Percentiles rank a stretch among this genome's conserved stretches.
Conservation (phyloP, 2,113 vertebrate genomes). For the Centrocercus urophasianus region DNA sequence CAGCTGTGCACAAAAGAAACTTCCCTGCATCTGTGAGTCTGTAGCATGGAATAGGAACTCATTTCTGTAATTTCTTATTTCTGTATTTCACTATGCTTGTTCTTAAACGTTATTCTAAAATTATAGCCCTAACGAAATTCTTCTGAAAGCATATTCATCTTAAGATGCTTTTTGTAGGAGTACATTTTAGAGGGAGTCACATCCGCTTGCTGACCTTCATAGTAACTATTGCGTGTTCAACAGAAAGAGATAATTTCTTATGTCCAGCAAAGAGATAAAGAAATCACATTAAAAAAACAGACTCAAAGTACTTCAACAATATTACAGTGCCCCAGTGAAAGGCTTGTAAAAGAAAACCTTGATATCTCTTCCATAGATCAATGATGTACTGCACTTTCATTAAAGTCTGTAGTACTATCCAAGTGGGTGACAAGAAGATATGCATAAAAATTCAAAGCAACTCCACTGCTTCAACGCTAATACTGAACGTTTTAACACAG, state of each 20-base stretch:
- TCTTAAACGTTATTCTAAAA: not conserved
- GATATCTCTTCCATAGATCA: not conserved
- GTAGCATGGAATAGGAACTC: not conserved
- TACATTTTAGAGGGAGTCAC: not conserved
- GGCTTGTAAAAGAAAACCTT: not conserved
- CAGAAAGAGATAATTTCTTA: not conserved
- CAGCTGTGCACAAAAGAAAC: not conserved
- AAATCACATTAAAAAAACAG: not conserved
- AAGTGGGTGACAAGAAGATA: not conserved
- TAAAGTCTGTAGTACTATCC: not conserved
- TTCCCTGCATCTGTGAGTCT: not conserved
- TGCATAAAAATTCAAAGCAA: not conserved
- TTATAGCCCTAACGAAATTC: not conserved
- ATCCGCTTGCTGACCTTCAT: not conserved
- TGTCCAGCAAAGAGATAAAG: not conserved
- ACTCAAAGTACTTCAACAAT: not conserved
- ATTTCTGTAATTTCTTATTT: not conserved
- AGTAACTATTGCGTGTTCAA: not conserved
- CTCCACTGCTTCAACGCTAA: not conserved
- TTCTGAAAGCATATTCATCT: not conserved
- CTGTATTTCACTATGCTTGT: not conserved
- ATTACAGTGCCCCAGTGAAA: not conserved
- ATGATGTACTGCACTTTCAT: not conserved
- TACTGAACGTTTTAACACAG: not conserved
- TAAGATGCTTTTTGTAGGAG: not conserved